A percentile compares a stretch with the other conserved stretches of the same genome.
phyloP scores from a whole-genome alignment of 2,113 vertebrate species.

The Gasterosteus aculeatus region DNA sequence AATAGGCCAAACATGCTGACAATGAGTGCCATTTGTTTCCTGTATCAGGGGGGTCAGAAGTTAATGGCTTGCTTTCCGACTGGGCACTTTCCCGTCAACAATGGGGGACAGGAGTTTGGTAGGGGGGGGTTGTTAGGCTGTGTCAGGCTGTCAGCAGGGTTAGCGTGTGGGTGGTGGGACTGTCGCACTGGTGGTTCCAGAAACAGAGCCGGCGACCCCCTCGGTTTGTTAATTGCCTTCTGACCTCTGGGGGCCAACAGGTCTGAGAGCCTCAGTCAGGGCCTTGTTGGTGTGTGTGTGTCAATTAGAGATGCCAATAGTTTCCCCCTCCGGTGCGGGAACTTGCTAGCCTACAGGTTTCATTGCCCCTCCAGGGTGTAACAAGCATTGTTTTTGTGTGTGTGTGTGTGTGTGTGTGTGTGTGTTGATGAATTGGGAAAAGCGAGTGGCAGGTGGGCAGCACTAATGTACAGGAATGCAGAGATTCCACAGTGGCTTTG shows the following conservation, averaged over 20 bases:
- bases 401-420: not conserved
- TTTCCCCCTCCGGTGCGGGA: constrained; percentile 43
- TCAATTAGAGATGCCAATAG: constrained; percentile 23
- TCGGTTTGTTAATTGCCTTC: constrained; percentile 65
- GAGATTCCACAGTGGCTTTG: constrained; percentile 82
- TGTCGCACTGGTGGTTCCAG: constrained; percentile 51
- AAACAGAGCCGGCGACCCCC: constrained; percentile 58
- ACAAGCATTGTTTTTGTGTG: constrained; percentile 28
- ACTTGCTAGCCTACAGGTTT: constrained; percentile 40
- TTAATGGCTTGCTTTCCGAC: constrained; percentile 39
- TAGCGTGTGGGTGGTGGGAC: constrained; percentile 61
- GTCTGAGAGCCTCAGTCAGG: constrained; percentile 39
- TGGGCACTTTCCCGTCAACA: constrained; percentile 58
- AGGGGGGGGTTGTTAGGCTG: constrained; percentile 28
- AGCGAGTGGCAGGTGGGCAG: constrained; percentile 76
- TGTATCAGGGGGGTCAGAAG: constrained; percentile 55
- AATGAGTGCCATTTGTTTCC: constrained; percentile 60
- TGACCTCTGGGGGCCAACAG: constrained; percentile 61
- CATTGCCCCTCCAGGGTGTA: constrained; percentile 28
- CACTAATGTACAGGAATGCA: constrained; percentile 83
- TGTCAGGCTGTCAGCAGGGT: constrained; percentile 59
- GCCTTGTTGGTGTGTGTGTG: constrained; percentile 15
- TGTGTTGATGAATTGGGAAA: constrained; percentile 65
- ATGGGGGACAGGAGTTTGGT: constrained; percentile 23
- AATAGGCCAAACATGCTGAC: constrained; percentile 41